Evolutionary conservation across 2,888 invertebrate species (phyloP).

Genomic region (Melieria crassipennis): DNA sequence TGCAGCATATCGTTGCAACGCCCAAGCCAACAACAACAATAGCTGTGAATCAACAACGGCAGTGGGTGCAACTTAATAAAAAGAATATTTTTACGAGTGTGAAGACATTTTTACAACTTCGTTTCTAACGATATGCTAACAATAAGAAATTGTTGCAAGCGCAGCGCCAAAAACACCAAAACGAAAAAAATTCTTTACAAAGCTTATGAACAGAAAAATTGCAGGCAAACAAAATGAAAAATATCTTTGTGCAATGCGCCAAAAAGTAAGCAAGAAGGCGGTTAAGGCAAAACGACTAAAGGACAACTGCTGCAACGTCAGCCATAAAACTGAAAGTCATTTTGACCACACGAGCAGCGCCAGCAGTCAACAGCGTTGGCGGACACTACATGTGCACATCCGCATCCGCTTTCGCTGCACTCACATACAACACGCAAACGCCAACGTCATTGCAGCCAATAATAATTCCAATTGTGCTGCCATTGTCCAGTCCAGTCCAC

Average conservation of each 20-base stretch:
- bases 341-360: slow-evolving; percentile 49
- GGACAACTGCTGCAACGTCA: slow-evolving; percentile 47
- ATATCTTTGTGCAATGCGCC: no score
- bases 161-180: background rate
- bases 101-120: slow-evolving; percentile 59
- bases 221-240: no score
- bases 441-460: slow-evolving; percentile 54
- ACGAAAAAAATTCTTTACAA: background rate
- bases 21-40: no score
- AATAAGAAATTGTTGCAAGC: slow-evolving; percentile 21
- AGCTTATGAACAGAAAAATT: no score
- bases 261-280: background rate
- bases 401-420: background rate
- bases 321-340: slow-evolving; percentile 60
- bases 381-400: no score
- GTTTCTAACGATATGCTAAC: slow-evolving; percentile 56
- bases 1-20: no score
- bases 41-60: no score
- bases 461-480: slow-evolving; percentile 58
- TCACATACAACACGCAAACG: background rate
- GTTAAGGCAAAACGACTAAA: background rate
- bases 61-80: slow-evolving; percentile 50
- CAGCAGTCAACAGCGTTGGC: background rate
- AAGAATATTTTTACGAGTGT: slow-evolving; percentile 56
- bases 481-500: slow-evolving; percentile 55